phyloP scores from a whole-genome alignment of 1,140 invertebrate species.

The Antheraea pernyi region DNA sequence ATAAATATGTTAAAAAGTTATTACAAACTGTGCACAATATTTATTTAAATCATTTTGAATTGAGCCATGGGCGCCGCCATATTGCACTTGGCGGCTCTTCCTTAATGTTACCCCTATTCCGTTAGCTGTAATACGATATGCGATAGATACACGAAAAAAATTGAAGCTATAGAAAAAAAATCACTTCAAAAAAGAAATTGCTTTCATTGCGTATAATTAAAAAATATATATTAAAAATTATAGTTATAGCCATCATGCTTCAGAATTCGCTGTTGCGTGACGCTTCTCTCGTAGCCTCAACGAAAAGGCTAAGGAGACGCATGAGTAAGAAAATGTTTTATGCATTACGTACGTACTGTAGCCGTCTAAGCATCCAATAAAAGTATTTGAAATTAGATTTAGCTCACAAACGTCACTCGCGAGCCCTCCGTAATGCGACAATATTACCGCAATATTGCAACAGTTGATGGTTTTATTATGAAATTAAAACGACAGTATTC shows the following conservation, averaged over 20 bases:
- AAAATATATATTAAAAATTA: no score
- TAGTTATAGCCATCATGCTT: background rate
- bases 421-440: slow-evolving; percentile 5
- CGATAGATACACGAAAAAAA: no score
- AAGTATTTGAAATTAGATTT: slow-evolving; percentile 46
- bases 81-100: no score
- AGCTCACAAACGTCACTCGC: slow-evolving; percentile 33
- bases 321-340: slow-evolving; percentile 42
- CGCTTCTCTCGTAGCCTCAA: slow-evolving; percentile 23
- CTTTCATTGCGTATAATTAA: no score
- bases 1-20: no score
- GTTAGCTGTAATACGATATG: no score
- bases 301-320: slow-evolving; percentile 35
- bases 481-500: background rate
- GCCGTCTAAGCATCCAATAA: slow-evolving; percentile 34
- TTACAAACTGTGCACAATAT: no score
- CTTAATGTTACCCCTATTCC: no score
- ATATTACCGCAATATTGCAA: background rate
- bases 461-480: background rate
- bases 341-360: slow-evolving; percentile 37
- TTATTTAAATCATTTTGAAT: no score
- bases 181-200: no score
- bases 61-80: no score
- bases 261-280: background rate
- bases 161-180: no score